Percentiles rank a stretch among this genome's conserved stretches.
phyloP scores from a whole-genome alignment of 2,113 vertebrate genomes.

The Phoenicopterus ruber region DNA sequence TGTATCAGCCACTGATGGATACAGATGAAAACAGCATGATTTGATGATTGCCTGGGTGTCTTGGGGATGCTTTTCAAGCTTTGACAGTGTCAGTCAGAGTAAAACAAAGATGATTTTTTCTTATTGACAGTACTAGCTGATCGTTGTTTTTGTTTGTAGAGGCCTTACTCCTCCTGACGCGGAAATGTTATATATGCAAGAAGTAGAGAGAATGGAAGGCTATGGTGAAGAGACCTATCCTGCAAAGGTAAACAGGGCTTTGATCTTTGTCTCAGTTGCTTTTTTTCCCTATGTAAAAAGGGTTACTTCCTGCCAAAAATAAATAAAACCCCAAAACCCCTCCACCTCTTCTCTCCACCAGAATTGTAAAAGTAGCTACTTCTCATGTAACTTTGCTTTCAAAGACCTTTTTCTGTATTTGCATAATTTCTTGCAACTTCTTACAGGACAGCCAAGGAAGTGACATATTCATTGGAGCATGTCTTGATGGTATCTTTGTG shows the following conservation, averaged over 20 bases:
- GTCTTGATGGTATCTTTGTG: conserved; percentile 93
- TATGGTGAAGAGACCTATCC: conserved; percentile 94
- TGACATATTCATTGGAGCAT: conserved; percentile 90
- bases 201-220: conserved; percentile 94
- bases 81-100: neutral
- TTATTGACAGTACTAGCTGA: neutral
- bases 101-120: neutral
- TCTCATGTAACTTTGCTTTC: neutral
- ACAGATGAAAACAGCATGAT: neutral
- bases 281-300: neutral
- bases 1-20: neutral
- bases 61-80: neutral
- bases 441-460: conserved; percentile 90
- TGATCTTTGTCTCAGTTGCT: neutral
- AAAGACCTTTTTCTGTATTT: neutral
- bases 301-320: neutral
- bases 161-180: conserved; percentile 90
- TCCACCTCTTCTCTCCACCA: neutral
- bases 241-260: conserved; percentile 82
- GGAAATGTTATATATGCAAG: conserved; percentile 96
- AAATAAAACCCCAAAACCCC: neutral
- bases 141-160: conserved; percentile 69
- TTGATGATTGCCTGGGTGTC: neutral
- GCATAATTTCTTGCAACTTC: neutral
- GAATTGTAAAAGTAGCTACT: neutral